A percentile compares a stretch with the other conserved stretches of the same genome.
Conservation (phyloP, 2,888 invertebrate species). For the Apodemia mormo region DNA sequence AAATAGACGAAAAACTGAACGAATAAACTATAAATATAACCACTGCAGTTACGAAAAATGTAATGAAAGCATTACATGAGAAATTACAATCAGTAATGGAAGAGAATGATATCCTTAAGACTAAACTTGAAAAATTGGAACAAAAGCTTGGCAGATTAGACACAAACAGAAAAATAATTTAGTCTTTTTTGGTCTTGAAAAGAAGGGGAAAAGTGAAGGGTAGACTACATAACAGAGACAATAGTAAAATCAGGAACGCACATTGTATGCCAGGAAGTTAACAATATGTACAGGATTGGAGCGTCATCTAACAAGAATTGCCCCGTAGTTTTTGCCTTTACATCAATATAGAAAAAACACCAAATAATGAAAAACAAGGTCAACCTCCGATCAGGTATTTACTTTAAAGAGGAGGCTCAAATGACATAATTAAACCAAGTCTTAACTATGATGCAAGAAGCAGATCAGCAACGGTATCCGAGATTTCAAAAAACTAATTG, state of each 20-base stretch:
- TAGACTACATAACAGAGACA: not conserved
- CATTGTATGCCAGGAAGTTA: not conserved
- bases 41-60: conserved; percentile 23
- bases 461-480: no score
- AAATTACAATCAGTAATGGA: conserved; percentile 23
- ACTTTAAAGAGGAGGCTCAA: no score
- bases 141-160: no score
- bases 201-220: not conserved
- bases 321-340: not conserved
- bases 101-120: conserved; percentile 22
- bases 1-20: conserved; percentile 29
- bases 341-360: no score
- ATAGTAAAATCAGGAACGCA: not conserved
- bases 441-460: no score
- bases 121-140: conserved; percentile 20
- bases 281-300: not conserved
- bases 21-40: conserved; percentile 23
- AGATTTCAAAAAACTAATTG: no score
- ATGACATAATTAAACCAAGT: no score
- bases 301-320: not conserved
- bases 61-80: conserved; percentile 22
- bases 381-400: no score
- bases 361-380: no score
- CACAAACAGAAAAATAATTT: not conserved
- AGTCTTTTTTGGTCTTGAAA: not conserved